Base-by-base conservation (phyloP, 2,888 invertebrate species). In the Zaprionus bogoriensis region DNA sequence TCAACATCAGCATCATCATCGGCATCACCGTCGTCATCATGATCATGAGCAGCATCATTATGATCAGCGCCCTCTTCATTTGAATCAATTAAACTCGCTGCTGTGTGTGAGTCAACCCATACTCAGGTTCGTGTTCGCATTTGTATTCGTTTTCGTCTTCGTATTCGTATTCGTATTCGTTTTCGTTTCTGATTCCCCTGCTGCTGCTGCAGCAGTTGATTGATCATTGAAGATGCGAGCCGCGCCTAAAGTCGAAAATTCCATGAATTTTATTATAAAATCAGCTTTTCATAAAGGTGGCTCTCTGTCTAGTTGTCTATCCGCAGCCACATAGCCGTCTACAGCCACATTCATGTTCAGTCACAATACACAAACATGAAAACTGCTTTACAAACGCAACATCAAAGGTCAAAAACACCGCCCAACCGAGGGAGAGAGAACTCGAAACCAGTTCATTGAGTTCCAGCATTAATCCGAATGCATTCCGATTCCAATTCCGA, bases 211-310 rank as follows among this genome's bases (percentile, higher is more conserved):
- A 67, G 79, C 83, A 80, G 67, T 80, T 80, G 79, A 80, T 80
- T 80, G 79, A 80, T 83, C 78, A 74, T 83, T 77, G 63, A 61
- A 48, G 55, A 55, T 60, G 47, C 53, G 53, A 66, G 84, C 84
- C 79, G 77, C 84, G 70, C 84, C 79, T 77, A 75, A 69, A 77
- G 51, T 67, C 30, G 54, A 72, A 62, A 80, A 80, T 80, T 80
- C 84, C 81, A 80, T 80, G 79, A 80, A 80, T 80, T 80, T 66
- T 58, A 77, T 80, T 67, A 79, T 80, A 69, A 65, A 81, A 77
- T 69, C 64, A 67, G 61, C 63, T 78, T 73, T 75, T 78, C 81
- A 75, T 75, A 78, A 57, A 62, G 52, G 48, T 73, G 60, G 54
- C 68, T 66, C 53, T 32, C 63, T 45, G 38, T 54, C 67, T 53